Percentiles rank a stretch among this genome's conserved stretches.
phyloP scores from a whole-genome alignment of 2,113 vertebrate species.

The Leuciscus idus region DNA sequence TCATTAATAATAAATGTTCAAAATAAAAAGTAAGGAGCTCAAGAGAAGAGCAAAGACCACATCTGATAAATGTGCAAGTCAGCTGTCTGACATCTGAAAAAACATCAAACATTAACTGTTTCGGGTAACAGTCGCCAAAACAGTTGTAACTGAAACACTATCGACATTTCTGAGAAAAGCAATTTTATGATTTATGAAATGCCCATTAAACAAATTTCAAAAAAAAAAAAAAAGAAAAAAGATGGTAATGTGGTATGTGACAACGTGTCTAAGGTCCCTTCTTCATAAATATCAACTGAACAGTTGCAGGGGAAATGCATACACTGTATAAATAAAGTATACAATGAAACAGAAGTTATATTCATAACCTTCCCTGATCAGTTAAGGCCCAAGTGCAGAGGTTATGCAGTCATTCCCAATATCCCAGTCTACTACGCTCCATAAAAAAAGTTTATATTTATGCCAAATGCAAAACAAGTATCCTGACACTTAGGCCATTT shows the following conservation, averaged over 20 bases:
- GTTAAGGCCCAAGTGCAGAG: constrained; percentile 78
- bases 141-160: background rate
- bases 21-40: background rate
- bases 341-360: constrained; percentile 15
- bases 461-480: constrained; percentile 57
- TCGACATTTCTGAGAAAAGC: background rate
- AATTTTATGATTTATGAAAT: background rate
- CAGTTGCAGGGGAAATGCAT: constrained; percentile 15
- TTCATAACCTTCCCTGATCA: constrained; percentile 77
- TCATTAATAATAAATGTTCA: background rate
- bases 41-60: background rate
- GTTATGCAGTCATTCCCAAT: constrained; percentile 54
- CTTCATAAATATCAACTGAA: constrained; percentile 58
- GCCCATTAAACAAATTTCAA: background rate
- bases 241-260: background rate
- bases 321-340: constrained; percentile 38
- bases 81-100: constrained; percentile 10
- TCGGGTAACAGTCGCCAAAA: background rate
- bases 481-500: constrained; percentile 46
- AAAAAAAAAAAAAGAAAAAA: constrained; percentile 3
- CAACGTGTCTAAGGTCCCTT: constrained; percentile 58
- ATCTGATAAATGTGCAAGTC: background rate
- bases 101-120: background rate
- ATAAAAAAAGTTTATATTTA: constrained; percentile 59
- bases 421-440: constrained; percentile 66